phyloP scores from a whole-genome alignment of 2,113 vertebrate genomes.

The Festucalex cinctus region DNA sequence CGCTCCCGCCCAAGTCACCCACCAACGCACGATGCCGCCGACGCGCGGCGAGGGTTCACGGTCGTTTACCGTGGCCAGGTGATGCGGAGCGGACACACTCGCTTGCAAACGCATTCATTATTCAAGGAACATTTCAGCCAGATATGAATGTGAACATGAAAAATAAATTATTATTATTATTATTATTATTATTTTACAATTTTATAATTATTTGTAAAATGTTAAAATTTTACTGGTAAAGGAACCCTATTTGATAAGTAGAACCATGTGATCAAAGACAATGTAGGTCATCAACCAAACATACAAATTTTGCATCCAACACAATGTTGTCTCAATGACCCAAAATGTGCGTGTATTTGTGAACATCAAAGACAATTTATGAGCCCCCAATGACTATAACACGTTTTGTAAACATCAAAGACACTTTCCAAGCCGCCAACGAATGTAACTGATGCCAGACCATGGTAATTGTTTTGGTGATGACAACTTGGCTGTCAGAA shows the following conservation, averaged over 20 bases:
- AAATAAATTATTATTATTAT: no score
- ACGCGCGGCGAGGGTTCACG: constrained; percentile 33
- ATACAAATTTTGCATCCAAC: no score
- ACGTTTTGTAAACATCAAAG: not conserved
- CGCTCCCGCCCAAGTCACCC: constrained; percentile 35
- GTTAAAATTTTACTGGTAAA: no score
- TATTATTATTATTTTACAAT: no score
- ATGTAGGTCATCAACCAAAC: no score
- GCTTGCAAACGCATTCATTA: constrained; percentile 45
- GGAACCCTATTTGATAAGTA: no score
- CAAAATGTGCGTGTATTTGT: not conserved
- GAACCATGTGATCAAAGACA: not conserved
- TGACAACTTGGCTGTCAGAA: not conserved
- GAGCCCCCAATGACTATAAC: not conserved
- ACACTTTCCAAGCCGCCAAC: not conserved
- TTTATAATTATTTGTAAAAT: no score
- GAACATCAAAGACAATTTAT: not conserved
- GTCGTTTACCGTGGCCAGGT: constrained; percentile 48
- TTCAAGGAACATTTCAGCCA: constrained; percentile 29
- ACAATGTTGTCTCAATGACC: no score
- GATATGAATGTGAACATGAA: constrained; percentile 37
- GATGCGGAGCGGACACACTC: constrained; percentile 17
- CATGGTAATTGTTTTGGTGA: no score
- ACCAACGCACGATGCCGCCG: constrained; percentile 24
- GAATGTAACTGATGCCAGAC: not conserved